A percentile compares a stretch with the other conserved stretches of the same genome.
Evolutionary conservation across 2,888 invertebrate species (phyloP).

Genomic region (Prostheceraeus crozeri): DNA sequence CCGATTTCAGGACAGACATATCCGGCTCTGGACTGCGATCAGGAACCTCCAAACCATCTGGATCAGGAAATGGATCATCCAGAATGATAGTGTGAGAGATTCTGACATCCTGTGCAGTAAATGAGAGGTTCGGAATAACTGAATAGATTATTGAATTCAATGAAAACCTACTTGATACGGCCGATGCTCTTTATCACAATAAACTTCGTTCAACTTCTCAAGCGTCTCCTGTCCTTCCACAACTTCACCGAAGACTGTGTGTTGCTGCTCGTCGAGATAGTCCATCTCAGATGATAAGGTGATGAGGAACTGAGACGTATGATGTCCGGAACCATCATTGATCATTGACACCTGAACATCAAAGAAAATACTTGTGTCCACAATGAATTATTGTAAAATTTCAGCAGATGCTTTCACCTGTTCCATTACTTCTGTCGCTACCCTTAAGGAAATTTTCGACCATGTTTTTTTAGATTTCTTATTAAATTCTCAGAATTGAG

Average conservation of each 20-base stretch:
- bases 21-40: conserved; percentile 60
- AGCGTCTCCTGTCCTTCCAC: conserved; percentile 81
- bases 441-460: too few relatives aligned
- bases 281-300: conserved; percentile 78
- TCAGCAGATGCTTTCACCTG: too few relatives aligned
- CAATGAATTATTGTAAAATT: too few relatives aligned
- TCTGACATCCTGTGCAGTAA: conserved; percentile 61
- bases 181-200: conserved; percentile 77
- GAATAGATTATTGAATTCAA: too few relatives aligned
- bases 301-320: conserved; percentile 61
- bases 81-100: conserved; percentile 91
- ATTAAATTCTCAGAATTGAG: too few relatives aligned
- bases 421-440: too few relatives aligned
- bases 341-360: conserved; percentile 83
- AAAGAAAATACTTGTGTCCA: too few relatives aligned
- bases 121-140: background rate
- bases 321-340: conserved; percentile 78
- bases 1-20: background rate
- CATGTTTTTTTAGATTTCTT: too few relatives aligned
- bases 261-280: conserved; percentile 72
- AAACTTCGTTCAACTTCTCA: conserved; percentile 79
- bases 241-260: conserved; percentile 85
- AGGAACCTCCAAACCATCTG: conserved; percentile 68
- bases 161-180: too few relatives aligned
- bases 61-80: conserved; percentile 91